Conservation (phyloP, 2,797 vertebrate species). For the Sebastolobus altivelis region DNA sequence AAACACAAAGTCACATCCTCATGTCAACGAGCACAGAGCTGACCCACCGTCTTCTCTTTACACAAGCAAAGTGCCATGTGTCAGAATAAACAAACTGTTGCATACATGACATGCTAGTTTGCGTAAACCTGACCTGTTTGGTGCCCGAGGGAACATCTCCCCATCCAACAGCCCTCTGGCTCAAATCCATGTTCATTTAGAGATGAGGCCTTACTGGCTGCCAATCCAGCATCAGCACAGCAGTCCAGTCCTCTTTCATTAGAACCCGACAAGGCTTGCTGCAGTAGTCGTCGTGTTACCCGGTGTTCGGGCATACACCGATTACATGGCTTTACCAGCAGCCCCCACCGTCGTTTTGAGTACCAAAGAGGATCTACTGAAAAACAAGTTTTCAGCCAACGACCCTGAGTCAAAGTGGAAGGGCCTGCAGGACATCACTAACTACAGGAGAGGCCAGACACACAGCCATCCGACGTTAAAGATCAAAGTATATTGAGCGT, state of each 20-base stretch:
- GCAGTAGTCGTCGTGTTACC: no score
- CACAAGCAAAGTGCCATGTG: background rate
- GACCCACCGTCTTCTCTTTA: background rate
- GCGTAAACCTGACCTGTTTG: conserved; percentile 46
- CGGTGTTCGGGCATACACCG: no score
- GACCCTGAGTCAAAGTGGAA: no score
- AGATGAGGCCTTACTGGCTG: conserved; percentile 50
- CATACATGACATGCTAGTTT: background rate
- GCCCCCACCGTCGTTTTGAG: accelerated
- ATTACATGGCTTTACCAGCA: no score
- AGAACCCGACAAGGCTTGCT: background rate
- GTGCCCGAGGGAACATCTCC: background rate
- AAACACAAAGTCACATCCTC: background rate
- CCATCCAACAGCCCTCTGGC: background rate
- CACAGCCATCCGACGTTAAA: no score
- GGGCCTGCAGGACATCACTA: no score
- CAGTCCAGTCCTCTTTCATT: conserved; percentile 39
- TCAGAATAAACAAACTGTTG: conserved; percentile 14
- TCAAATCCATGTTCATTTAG: conserved; percentile 35
- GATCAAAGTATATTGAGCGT: no score
- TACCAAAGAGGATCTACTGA: no score
- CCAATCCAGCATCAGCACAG: conserved; percentile 40
- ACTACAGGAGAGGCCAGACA: no score
- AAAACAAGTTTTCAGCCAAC: no score
- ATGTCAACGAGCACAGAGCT: background rate